A percentile compares a stretch with the other conserved stretches of the same genome.
Conservation (phyloP, 2,113 vertebrate genomes). For the Procavia capensis region DNA sequence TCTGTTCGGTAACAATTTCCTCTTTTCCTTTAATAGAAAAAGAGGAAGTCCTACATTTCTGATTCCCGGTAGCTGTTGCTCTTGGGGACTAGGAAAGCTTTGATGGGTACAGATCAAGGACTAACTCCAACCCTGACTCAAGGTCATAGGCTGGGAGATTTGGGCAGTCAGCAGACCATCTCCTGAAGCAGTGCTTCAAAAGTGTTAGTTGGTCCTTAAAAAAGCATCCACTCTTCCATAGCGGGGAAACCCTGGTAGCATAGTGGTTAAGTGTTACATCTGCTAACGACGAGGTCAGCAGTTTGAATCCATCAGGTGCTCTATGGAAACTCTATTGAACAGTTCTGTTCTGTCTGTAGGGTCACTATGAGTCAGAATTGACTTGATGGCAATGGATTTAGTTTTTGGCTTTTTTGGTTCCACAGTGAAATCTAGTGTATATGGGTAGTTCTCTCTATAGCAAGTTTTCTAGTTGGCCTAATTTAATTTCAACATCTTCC, state of each 20-base stretch:
- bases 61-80: neutral
- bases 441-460: neutral
- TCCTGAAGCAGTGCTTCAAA: neutral
- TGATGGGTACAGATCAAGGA: neutral
- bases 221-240: neutral
- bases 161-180: neutral
- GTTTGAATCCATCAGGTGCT: no score
- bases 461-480: neutral
- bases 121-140: neutral
- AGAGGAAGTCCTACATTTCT: neutral
- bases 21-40: neutral
- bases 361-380: no score
- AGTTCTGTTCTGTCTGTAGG: no score
- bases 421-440: neutral
- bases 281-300: no score
- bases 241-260: no score
- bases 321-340: no score
- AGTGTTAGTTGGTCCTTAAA: neutral
- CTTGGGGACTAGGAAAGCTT: neutral
- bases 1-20: neutral
- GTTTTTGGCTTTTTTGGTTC: no score
- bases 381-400: no score
- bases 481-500: neutral
- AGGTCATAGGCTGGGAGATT: neutral
- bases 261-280: no score